Conservation (phyloP, 2,888 invertebrate genomes). For the Palloptera scutellata region DNA sequence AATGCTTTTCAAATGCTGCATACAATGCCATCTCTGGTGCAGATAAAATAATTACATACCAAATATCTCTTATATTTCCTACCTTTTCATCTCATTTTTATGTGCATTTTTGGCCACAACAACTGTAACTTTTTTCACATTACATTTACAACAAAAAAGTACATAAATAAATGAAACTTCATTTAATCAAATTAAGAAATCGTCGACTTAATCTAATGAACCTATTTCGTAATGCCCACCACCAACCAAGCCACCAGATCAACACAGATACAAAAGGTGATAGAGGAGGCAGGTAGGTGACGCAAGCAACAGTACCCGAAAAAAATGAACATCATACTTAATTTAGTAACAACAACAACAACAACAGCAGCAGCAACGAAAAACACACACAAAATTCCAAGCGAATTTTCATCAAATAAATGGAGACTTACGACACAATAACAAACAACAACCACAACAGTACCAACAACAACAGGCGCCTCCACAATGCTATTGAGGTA, state of each 20-base stretch:
- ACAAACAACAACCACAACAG: too few species aligned
- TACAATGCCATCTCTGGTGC: too few species aligned
- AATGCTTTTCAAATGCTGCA: too few species aligned
- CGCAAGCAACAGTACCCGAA: background rate
- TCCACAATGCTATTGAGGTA: slow-evolving; percentile 26
- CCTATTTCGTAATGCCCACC: background rate
- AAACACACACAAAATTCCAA: slow-evolving; percentile 23
- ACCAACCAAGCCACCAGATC: background rate
- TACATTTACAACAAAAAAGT: too few species aligned
- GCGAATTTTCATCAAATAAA: slow-evolving; percentile 41
- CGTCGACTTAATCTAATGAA: slow-evolving; percentile 5
- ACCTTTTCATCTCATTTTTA: too few species aligned
- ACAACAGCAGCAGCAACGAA: background rate
- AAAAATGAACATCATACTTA: background rate
- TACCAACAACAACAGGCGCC: slow-evolving; percentile 4
- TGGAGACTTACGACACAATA: slow-evolving; percentile 32
- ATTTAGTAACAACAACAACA: slow-evolving; percentile 3
- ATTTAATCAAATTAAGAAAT: background rate
- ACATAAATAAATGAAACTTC: too few species aligned
- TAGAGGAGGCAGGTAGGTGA: background rate
- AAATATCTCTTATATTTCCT: too few species aligned
- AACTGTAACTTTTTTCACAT: too few species aligned
- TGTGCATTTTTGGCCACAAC: too few species aligned
- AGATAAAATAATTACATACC: too few species aligned
- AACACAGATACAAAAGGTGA: background rate